A percentile compares a stretch with the other conserved stretches of the same genome.
phyloP scores from a whole-genome alignment of 2,797 vertebrate species.

The Rhynchonycteris naso region DNA sequence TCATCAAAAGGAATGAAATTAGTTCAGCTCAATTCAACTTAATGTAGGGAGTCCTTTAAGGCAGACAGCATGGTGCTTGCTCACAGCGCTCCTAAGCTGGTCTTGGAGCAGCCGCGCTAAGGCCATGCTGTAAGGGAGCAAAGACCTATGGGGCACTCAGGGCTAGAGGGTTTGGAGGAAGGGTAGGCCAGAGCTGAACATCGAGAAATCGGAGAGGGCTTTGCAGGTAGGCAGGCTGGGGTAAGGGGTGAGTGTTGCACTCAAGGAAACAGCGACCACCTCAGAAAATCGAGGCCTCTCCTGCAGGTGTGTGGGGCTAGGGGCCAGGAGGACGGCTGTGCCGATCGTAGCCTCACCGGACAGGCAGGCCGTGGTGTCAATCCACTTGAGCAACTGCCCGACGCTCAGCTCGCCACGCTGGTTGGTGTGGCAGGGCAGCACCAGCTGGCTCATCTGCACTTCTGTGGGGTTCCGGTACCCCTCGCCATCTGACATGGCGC shows the following conservation, averaged over 20 bases:
- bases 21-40: background rate
- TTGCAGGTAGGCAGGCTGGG: background rate
- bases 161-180: accelerated
- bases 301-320: background rate
- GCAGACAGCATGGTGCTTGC: background rate
- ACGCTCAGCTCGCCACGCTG: conserved; percentile 93
- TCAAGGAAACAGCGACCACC: background rate
- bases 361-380: conserved; percentile 96
- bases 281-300: background rate
- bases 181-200: background rate
- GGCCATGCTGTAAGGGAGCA: background rate
- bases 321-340: accelerated
- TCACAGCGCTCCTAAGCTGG: background rate
- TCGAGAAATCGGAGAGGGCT: background rate
- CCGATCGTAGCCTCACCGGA: conserved; percentile 87
- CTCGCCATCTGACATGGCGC: conserved; percentile 82
- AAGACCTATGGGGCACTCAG: background rate
- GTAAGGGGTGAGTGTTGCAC: background rate
- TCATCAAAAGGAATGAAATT: background rate
- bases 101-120: background rate
- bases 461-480: conserved; percentile 91
- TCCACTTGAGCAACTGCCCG: conserved; percentile 98
- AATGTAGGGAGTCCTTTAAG: accelerated
- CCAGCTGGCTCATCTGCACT: conserved; percentile 98
- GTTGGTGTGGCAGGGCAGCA: conserved; percentile 96